Conservation (phyloP, 2,797 vertebrate genomes). For the Lagodon rhomboides region DNA sequence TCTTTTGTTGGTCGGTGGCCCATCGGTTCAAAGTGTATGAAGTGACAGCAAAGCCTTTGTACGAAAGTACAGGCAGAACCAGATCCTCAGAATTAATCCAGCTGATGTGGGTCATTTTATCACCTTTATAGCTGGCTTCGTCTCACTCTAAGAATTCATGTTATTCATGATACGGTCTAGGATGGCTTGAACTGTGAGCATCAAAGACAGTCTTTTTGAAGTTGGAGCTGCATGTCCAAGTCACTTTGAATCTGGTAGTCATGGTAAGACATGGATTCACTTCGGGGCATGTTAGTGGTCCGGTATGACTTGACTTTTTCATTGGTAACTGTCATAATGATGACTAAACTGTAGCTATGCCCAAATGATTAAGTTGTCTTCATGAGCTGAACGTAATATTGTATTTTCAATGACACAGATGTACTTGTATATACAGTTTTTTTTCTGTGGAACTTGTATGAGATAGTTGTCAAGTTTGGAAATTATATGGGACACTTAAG, state of each 20-base stretch:
- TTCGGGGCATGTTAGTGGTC: background rate
- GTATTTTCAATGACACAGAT: background rate
- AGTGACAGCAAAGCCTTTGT: conserved; percentile 38
- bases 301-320: conserved; percentile 13
- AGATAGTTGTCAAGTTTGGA: background rate
- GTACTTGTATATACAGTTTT: background rate
- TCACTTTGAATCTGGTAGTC: conserved; percentile 28
- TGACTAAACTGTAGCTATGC: background rate
- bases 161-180: conserved; percentile 1
- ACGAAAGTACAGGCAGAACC: background rate
- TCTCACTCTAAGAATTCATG: conserved; percentile 17
- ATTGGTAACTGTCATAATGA: background rate
- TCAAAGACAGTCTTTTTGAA: conserved; percentile 30
- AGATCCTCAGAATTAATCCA: conserved; percentile 26
- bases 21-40: conserved; percentile 13
- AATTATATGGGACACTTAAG: background rate
- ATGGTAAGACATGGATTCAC: conserved; percentile 14
- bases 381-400: background rate
- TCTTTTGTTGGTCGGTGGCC: conserved; percentile 31
- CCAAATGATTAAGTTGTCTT: background rate
- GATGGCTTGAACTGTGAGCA: conserved; percentile 16
- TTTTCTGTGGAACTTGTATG: background rate
- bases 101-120: conserved; percentile 25
- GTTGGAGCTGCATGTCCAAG: conserved; percentile 23
- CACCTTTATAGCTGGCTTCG: background rate